A percentile compares a stretch with the other conserved stretches of the same genome.
These are phyloP conservation scores for Meteorus sp. DNA, from an alignment of 1,140 invertebrate genomes.

Conservation along the genomic window DNA sequence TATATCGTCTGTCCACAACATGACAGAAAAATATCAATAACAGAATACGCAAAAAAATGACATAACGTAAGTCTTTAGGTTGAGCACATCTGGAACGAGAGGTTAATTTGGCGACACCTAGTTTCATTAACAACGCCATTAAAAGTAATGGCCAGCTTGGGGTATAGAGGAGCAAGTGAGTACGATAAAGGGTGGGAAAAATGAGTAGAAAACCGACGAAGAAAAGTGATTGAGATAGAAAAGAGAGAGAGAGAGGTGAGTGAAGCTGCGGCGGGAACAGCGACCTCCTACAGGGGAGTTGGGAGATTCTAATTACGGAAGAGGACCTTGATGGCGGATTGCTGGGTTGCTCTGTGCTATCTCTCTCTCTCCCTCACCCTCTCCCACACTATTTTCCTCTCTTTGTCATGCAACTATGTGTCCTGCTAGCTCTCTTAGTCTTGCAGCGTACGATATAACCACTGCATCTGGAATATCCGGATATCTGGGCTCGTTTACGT, in stretches of 20 bases:
- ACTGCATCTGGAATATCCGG: background rate
- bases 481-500: background rate
- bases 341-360: slow-evolving; percentile 7
- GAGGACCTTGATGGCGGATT: slow-evolving; percentile 39
- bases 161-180: slow-evolving; percentile 35
- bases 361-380: slow-evolving; percentile 7
- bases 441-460: background rate
- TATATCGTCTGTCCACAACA: background rate
- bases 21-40: slow-evolving; percentile 24
- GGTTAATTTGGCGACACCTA: slow-evolving; percentile 60
- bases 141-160: slow-evolving; percentile 57
- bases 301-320: slow-evolving; percentile 52
- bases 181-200: background rate
- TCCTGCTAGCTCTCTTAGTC: background rate
- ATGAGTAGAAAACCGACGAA: too few species aligned
- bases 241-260: background rate
- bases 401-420: background rate
- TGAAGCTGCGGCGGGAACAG: background rate
- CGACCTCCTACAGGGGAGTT: slow-evolving; percentile 34
- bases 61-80: too few species aligned
- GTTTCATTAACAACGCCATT: slow-evolving; percentile 60
- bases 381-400: background rate
- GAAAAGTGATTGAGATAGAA: too few species aligned
- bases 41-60: background rate
- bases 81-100: slow-evolving; percentile 54